Conservation (phyloP, 2,888 invertebrate species). For the Copidosoma aretas region DNA sequence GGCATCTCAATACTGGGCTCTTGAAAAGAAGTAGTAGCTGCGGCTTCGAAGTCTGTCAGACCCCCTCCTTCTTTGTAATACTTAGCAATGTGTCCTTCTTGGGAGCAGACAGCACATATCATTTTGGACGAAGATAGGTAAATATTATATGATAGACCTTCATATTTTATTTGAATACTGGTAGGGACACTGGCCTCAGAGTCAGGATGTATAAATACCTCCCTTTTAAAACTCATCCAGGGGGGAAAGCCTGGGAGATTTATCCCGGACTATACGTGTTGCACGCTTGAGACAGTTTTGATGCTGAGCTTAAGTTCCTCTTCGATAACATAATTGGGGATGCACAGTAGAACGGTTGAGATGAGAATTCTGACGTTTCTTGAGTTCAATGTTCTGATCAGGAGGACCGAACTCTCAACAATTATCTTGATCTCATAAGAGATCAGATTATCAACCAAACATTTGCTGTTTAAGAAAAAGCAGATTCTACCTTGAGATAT, state of each 20-base stretch:
- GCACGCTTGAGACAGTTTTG: no score
- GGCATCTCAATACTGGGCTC: no score
- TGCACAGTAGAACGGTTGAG: no score
- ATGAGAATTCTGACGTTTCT: no score
- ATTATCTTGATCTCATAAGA: neutral
- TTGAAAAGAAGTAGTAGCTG: no score
- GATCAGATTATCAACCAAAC: neutral
- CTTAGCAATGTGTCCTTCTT: neutral
- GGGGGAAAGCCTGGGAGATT: no score
- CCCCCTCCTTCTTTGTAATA: neutral
- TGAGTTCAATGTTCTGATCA: no score
- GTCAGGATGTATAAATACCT: neutral
- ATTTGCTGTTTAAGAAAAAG: neutral
- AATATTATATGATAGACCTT: neutral
- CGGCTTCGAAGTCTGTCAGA: neutral
- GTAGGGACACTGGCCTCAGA: neutral
- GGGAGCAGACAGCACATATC: conserved; percentile 2
- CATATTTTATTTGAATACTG: neutral
- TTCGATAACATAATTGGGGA: no score
- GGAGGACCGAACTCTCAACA: neutral
- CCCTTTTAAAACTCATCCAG: no score
- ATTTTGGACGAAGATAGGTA: neutral
- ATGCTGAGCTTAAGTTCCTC: no score
- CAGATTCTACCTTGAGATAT: conserved; percentile 5
- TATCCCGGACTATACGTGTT: no score